phyloP scores from a whole-genome alignment of 2,797 vertebrate species.

The Acrossocheilus wenchowensis region DNA sequence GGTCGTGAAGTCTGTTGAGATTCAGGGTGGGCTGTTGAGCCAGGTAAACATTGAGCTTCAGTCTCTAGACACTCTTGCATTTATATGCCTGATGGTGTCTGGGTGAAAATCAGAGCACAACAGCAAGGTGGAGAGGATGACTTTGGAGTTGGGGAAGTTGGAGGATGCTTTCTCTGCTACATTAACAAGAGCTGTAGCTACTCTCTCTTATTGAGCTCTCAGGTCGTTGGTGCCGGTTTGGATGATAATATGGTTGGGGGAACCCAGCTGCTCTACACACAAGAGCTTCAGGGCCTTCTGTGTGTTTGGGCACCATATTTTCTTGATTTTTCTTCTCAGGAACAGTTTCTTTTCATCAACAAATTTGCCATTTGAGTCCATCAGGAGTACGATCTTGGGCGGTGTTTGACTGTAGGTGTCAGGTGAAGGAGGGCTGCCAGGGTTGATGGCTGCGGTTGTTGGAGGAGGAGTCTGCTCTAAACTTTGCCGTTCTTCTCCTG shows the following conservation, averaged over 20 bases:
- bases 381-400: too few species aligned
- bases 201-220: not conserved
- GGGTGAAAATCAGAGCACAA: not conserved
- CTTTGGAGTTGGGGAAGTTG: not conserved
- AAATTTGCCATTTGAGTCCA: too few species aligned
- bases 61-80: not conserved
- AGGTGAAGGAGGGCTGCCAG: too few species aligned
- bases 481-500: not conserved
- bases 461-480: not conserved
- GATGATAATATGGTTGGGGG: slow-evolving; percentile 24
- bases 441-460: too few species aligned
- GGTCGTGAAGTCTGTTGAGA: not conserved
- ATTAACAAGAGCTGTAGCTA: not conserved
- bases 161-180: slow-evolving; percentile 8
- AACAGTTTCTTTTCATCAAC: not conserved
- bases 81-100: slow-evolving; percentile 10
- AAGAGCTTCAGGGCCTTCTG: not conserved
- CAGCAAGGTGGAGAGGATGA: slow-evolving; percentile 1
- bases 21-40: not conserved
- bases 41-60: not conserved
- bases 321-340: not conserved
- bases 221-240: slow-evolving; percentile 17
- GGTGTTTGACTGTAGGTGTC: too few species aligned
- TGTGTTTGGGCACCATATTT: not conserved
- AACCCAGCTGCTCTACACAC: not conserved